Percentiles rank a stretch among this genome's conserved stretches.
These are phyloP conservation scores for Montipora sp. DNA, from an alignment of 64 coral and sea anemone genomes.

Conservation along the genomic window DNA sequence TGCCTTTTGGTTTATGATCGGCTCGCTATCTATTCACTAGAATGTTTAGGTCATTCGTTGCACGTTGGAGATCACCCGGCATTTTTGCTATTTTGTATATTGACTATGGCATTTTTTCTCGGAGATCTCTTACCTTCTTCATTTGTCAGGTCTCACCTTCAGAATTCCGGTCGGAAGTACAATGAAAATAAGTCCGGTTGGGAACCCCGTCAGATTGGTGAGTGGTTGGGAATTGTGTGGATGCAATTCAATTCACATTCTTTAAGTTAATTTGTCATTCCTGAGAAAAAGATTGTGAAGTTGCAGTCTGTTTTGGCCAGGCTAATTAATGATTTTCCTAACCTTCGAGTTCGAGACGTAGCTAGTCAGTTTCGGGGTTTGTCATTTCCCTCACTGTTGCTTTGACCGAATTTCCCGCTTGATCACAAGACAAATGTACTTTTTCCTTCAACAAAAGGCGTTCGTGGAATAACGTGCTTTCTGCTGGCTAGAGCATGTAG, in stretches of 20 bases:
- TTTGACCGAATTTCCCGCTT: background rate
- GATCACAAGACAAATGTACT: no score
- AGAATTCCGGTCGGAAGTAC: slow-evolving; percentile 32
- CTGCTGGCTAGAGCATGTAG: no score
- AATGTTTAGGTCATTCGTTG: no score
- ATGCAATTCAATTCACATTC: slow-evolving; percentile 40
- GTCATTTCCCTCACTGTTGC: slow-evolving; percentile 26
- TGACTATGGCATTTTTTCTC: background rate
- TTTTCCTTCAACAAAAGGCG: background rate
- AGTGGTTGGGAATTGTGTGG: slow-evolving; percentile 57
- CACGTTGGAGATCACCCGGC: no score
- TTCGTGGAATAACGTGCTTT: slow-evolving; percentile 26
- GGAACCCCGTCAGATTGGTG: slow-evolving; percentile 54
- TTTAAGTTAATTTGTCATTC: slow-evolving; percentile 18
- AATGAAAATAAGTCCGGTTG: slow-evolving; percentile 37
- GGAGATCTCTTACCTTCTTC: background rate
- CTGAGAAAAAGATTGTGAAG: no score
- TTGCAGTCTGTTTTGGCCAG: no score
- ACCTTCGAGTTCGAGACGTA: slow-evolving; percentile 40
- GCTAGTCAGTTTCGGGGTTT: slow-evolving; percentile 12
- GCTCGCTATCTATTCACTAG: no score
- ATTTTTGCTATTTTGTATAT: no score
- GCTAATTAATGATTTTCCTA: background rate
- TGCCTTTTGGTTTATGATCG: no score
- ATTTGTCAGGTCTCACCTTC: slow-evolving; percentile 18